Percentiles rank a stretch among this genome's conserved stretches.
Conservation (phyloP, 1,140 invertebrate genomes). For the Trachymyrmex septentrionalis region DNA sequence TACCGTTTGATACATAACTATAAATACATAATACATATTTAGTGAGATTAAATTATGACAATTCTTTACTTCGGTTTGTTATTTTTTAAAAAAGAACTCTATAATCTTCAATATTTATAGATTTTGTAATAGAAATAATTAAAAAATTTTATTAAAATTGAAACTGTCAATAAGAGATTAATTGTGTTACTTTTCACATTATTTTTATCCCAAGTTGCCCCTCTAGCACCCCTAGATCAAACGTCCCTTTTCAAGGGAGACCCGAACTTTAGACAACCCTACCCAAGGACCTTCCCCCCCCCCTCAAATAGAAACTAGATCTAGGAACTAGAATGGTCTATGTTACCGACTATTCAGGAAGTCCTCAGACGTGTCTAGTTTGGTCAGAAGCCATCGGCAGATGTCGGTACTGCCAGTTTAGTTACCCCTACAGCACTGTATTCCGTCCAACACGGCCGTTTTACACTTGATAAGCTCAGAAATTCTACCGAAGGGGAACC, state of each 20-base stretch:
- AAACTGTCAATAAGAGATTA: conserved; percentile 19
- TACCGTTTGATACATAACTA: neutral
- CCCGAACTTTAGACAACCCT: conserved; percentile 78
- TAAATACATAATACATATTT: neutral
- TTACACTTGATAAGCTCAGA: conserved; percentile 53
- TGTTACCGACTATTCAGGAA: conserved; percentile 80
- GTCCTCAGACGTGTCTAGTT: conserved; percentile 50
- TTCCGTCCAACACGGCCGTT: conserved; percentile 51
- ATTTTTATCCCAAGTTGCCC: conserved; percentile 24
- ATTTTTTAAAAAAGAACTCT: neutral
- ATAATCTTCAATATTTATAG: neutral
- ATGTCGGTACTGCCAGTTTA: conserved; percentile 80
- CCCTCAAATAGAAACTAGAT: conserved; percentile 65
- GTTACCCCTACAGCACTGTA: conserved; percentile 68
- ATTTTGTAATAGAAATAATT: conserved; percentile 15
- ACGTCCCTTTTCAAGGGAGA: conserved; percentile 45
- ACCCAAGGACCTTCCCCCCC: neutral
- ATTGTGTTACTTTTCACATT: conserved; percentile 20
- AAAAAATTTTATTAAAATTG: conserved; percentile 40
- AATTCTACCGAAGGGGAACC: neutral
- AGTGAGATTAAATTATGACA: neutral
- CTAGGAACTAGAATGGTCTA: conserved; percentile 73
- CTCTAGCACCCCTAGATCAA: conserved; percentile 42
- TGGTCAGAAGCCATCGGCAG: conserved; percentile 71
- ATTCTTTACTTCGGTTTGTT: neutral